These are phyloP conservation scores for Syrphus vitripennis DNA, from an alignment of 2,888 invertebrate genomes.

Conservation along the genomic window DNA sequence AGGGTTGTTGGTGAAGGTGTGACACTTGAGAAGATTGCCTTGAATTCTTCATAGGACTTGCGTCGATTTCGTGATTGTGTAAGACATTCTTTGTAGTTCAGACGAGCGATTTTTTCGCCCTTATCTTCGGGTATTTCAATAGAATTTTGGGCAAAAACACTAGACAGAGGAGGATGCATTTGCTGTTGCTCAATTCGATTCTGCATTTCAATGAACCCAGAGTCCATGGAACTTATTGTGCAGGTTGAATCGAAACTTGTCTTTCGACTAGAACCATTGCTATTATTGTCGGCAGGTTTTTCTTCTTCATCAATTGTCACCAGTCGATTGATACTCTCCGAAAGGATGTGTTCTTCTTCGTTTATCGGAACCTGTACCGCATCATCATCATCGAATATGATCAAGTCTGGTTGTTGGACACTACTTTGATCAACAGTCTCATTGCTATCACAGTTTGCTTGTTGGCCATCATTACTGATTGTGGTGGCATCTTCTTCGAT, in stretches of 20 bases:
- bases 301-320: constrained; percentile 61
- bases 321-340: constrained; percentile 62
- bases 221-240: constrained; percentile 81
- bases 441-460: constrained; percentile 74
- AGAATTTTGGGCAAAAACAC: constrained; percentile 34
- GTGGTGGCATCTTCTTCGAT: constrained; percentile 45
- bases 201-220: constrained; percentile 81
- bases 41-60: constrained; percentile 81
- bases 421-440: constrained; percentile 60
- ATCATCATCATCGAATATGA: constrained; percentile 78
- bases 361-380: constrained; percentile 8
- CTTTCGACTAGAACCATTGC: constrained; percentile 79
- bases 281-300: constrained; percentile 75
- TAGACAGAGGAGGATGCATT: constrained; percentile 67
- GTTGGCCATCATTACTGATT: constrained; percentile 57
- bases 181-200: constrained; percentile 76
- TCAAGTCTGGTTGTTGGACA: constrained; percentile 76
- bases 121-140: constrained; percentile 45
- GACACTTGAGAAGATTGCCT: constrained; percentile 77
- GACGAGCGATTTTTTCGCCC: constrained; percentile 78
- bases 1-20: neutral
- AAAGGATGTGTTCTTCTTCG: constrained; percentile 43
- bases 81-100: constrained; percentile 80
- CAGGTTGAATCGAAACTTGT: constrained; percentile 81
- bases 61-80: constrained; percentile 81